These are phyloP conservation scores for Vidua chalybeata DNA, from an alignment of 2,113 vertebrate species.

Conservation along the genomic window DNA sequence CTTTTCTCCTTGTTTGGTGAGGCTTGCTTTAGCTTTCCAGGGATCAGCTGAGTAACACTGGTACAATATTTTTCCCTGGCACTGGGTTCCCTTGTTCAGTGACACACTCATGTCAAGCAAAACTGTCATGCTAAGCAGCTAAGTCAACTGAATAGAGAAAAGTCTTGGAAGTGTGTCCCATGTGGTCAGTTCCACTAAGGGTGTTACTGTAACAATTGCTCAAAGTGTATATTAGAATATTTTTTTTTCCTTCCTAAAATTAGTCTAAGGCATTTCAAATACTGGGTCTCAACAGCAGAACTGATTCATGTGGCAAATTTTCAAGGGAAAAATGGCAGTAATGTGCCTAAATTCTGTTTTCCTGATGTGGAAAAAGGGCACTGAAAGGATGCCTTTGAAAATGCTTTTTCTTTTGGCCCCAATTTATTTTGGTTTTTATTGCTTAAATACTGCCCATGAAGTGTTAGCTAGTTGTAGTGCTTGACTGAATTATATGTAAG, in stretches of 20 bases:
- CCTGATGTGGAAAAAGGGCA: neutral
- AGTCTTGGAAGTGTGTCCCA: neutral
- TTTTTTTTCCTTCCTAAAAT: neutral
- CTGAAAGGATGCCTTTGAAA: neutral
- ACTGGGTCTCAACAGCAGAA: neutral
- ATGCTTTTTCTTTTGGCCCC: neutral
- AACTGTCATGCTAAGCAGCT: conserved; percentile 63
- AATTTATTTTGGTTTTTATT: neutral
- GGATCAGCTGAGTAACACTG: accelerated
- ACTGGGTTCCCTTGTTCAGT: neutral
- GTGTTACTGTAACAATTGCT: neutral
- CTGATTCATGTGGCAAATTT: neutral
- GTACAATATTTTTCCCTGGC: neutral
- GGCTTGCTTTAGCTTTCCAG: neutral
- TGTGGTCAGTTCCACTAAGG: neutral
- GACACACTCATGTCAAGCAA: conserved; percentile 67
- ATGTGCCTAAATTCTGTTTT: neutral
- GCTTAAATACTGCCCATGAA: neutral
- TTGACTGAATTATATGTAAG: neutral
- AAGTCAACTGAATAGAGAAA: conserved; percentile 64
- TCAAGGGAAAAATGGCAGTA: neutral
- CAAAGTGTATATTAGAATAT: neutral
- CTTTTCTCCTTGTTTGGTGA: neutral
- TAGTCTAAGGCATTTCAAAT: neutral
- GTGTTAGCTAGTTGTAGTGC: neutral